A percentile compares a stretch with the other conserved stretches of the same genome.
Conservation (phyloP, 2,888 invertebrate genomes). For the Apomyelois bistriatella region DNA sequence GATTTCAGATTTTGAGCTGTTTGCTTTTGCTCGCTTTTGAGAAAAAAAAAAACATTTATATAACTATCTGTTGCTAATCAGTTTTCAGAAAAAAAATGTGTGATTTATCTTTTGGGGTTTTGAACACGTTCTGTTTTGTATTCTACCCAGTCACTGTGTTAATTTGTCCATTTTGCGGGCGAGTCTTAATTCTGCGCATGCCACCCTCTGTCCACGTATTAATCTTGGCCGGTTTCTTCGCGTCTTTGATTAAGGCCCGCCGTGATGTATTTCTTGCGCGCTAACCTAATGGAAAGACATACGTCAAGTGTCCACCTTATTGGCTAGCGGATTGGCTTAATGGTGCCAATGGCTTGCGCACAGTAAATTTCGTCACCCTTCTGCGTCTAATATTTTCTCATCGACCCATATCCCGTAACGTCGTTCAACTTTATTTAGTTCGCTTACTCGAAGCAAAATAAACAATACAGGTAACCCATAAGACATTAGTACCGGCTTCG, state of each 20-base stretch:
- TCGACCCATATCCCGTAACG: constrained; percentile 21
- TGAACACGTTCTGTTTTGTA: constrained; percentile 26
- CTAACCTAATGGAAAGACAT: constrained; percentile 76
- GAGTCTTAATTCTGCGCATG: constrained; percentile 47
- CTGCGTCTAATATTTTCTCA: constrained; percentile 30
- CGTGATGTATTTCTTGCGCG: constrained; percentile 76
- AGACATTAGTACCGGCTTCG: constrained; percentile 1
- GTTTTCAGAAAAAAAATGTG: not conserved
- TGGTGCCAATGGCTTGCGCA: constrained; percentile 55
- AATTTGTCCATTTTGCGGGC: constrained; percentile 46
- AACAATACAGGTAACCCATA: constrained; percentile 7
- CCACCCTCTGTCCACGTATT: constrained; percentile 62
- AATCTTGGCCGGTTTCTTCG: constrained; percentile 67
- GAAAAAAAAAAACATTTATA: not conserved
- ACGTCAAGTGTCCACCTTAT: constrained; percentile 77
- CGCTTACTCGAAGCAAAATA: constrained; percentile 13
- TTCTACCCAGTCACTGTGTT: constrained; percentile 32
- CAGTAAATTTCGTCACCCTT: constrained; percentile 55
- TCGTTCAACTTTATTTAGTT: constrained; percentile 23
- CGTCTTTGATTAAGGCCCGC: constrained; percentile 73
- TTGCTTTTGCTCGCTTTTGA: not conserved
- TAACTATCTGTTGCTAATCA: not conserved
- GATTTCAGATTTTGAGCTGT: not conserved
- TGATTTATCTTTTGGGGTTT: constrained; percentile 23
- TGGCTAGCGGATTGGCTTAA: constrained; percentile 70